Percentiles rank a stretch among this genome's conserved stretches.
Conservation (phyloP, 2,113 vertebrate genomes). For the Meleagris gallopavo region DNA sequence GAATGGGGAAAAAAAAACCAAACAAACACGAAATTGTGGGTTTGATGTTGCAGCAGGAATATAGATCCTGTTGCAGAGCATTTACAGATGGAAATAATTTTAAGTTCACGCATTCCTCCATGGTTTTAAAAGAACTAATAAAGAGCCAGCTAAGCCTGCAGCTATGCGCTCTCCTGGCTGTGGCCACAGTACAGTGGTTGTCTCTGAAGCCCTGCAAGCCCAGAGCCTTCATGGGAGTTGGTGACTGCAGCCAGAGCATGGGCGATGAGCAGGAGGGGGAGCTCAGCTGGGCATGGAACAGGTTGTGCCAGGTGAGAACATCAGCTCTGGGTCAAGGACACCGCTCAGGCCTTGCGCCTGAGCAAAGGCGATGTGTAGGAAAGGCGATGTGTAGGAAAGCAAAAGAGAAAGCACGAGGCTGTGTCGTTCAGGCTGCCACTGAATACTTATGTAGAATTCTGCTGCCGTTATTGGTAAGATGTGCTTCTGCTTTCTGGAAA, state of each 20-base stretch:
- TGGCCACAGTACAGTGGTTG: background rate
- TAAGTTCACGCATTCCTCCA: background rate
- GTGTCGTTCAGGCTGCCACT: background rate
- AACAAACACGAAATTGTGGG: background rate
- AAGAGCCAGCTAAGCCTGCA: background rate
- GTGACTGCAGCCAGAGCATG: background rate
- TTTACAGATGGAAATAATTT: background rate
- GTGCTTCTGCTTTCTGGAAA: background rate
- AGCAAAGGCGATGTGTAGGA: no score
- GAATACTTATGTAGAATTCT: background rate
- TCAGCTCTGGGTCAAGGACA: accelerated
- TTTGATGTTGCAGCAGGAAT: background rate
- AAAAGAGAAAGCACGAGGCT: background rate
- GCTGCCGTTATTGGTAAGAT: background rate
- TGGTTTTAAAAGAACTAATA: background rate
- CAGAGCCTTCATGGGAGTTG: background rate
- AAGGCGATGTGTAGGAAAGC: background rate
- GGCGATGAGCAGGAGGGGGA: background rate
- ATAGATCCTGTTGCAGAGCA: background rate
- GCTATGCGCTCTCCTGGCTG: background rate
- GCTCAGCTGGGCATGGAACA: background rate
- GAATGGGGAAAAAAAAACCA: background rate
- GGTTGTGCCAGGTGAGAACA: background rate
- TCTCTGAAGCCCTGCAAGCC: background rate
- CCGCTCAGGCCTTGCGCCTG: background rate